Conservation (phyloP, 2,888 invertebrate species). For the Lepeophtheirus nordmannii region DNA sequence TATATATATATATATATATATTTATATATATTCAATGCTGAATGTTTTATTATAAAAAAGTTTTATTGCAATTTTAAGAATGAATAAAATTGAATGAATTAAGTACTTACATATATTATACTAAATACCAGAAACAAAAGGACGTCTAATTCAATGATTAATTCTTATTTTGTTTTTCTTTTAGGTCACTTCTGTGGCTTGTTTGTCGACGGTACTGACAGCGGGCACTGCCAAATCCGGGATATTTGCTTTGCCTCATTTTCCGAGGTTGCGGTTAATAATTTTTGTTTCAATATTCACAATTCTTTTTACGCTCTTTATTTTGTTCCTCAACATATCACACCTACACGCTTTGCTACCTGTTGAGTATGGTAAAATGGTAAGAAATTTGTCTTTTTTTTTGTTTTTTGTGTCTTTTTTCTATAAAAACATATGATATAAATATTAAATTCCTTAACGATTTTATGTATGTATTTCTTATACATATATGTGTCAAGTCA, state of each 20-base stretch:
- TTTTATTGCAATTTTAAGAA: too few relatives aligned
- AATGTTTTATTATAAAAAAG: too few relatives aligned
- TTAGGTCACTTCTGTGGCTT: conserved; percentile 54
- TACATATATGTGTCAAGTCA: too few relatives aligned
- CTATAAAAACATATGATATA: too few relatives aligned
- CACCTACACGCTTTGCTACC: conserved; percentile 61
- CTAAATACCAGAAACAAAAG: too few relatives aligned
- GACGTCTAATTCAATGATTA: too few relatives aligned
- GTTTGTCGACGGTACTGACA: conserved; percentile 55
- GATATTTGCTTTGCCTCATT: conserved; percentile 57
- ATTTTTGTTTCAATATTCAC: conserved; percentile 60
- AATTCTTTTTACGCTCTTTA: conserved; percentile 52
- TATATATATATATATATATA: too few relatives aligned
- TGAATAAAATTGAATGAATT: too few relatives aligned
- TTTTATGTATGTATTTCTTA: too few relatives aligned
- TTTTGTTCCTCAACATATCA: conserved; percentile 62
- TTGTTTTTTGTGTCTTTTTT: not conserved
- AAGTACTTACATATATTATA: too few relatives aligned
- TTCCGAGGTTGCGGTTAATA: conserved; percentile 57
- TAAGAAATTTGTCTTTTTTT: conserved; percentile 37
- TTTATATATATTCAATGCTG: too few relatives aligned
- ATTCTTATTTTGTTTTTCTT: conserved; percentile 26
- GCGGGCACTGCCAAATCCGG: conserved; percentile 59
- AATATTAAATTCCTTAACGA: too few relatives aligned
- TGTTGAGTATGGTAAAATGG: conserved; percentile 61